Evolutionary conservation across 2,888 invertebrate species (phyloP).

Genomic region (Chrysodeixis includens): DNA sequence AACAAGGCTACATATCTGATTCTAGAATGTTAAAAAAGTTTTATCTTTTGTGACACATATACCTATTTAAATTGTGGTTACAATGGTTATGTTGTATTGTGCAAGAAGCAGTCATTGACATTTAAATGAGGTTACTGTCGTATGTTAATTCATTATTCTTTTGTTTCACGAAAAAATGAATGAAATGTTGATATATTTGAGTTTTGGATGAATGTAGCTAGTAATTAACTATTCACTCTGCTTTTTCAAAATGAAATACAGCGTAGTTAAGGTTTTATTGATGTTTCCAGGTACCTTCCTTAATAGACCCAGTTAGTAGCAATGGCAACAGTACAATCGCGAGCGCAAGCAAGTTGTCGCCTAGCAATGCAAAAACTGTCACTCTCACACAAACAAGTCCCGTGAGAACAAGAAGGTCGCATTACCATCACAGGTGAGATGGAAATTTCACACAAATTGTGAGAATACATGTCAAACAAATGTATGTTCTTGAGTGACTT

Average conservation of each 20-base stretch:
- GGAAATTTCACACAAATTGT: constrained; percentile 22
- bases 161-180: constrained; percentile 6
- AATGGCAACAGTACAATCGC: constrained; percentile 84
- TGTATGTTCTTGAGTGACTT: constrained; percentile 15
- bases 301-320: constrained; percentile 80
- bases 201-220: no score
- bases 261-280: background rate
- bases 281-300: constrained; percentile 69
- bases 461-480: constrained; percentile 37
- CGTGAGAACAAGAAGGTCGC: constrained; percentile 82
- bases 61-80: constrained; percentile 17
- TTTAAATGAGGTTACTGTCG: constrained; percentile 27
- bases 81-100: constrained; percentile 32
- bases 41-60: constrained; percentile 35
- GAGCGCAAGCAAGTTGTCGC: constrained; percentile 84
- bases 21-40: constrained; percentile 7
- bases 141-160: constrained; percentile 12
- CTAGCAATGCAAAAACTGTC: constrained; percentile 80
- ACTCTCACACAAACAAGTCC: constrained; percentile 86
- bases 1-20: background rate
- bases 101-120: constrained; percentile 33
- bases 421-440: constrained; percentile 85
- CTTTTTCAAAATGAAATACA: no score
- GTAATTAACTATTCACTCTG: no score
- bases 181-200: background rate